Evolutionary conservation across 2,113 vertebrate species (phyloP).

Genomic region (Phainopepla nitens): DNA sequence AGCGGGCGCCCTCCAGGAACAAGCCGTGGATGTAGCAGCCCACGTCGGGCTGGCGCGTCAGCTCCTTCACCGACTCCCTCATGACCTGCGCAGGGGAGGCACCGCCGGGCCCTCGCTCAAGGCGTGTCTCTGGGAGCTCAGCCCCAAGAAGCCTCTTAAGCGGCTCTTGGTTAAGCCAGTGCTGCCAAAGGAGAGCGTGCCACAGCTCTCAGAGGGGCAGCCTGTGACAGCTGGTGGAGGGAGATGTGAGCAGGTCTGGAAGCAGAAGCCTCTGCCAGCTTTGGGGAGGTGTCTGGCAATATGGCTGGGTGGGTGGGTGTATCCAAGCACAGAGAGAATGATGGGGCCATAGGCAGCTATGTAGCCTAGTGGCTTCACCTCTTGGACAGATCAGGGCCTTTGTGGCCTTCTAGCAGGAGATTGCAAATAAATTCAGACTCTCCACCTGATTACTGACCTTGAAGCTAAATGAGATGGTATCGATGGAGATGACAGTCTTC

Average conservation of each 20-base stretch:
- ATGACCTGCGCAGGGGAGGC: conserved; percentile 70
- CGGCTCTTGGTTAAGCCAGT: neutral
- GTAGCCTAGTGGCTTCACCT: neutral
- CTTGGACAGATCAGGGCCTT: neutral
- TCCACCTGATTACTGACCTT: conserved; percentile 67
- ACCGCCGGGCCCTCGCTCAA: neutral
- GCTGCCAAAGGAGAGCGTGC: neutral
- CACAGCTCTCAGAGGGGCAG: neutral
- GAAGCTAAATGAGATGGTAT: conserved; percentile 86
- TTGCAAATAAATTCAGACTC: neutral
- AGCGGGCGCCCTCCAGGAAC: conserved; percentile 88
- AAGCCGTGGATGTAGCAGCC: conserved; percentile 88
- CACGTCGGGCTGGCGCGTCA: conserved; percentile 62
- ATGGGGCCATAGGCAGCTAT: neutral
- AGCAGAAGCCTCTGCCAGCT: neutral
- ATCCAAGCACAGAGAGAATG: neutral
- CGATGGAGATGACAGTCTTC: conserved; percentile 77
- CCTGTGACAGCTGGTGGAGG: neutral
- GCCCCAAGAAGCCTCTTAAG: neutral
- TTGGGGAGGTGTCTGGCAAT: neutral
- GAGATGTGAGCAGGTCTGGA: neutral
- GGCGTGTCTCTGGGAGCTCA: neutral
- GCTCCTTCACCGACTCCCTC: conserved; percentile 45
- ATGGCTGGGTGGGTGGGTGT: neutral
- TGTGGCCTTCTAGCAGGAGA: neutral